Conservation (phyloP, 1,140 invertebrate genomes). For the Choristoneura fumiferana region DNA sequence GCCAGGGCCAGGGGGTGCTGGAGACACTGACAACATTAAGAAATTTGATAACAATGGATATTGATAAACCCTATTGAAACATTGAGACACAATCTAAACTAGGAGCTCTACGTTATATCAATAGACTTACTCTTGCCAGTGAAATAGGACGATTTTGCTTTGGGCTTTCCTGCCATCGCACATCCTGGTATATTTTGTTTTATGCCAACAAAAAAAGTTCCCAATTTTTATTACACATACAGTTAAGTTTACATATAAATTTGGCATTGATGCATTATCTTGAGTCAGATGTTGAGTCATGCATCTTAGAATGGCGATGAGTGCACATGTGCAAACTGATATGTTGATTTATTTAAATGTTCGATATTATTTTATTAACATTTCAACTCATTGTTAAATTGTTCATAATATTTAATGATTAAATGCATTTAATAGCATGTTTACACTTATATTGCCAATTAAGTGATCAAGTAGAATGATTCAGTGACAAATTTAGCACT, state of each 20-base stretch:
- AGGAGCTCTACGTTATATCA: conserved; percentile 4
- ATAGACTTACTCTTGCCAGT: conserved; percentile 7
- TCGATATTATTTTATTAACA: no score
- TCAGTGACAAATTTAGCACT: conserved; percentile 27
- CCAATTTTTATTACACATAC: conserved; percentile 5
- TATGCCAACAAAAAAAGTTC: conserved; percentile 6
- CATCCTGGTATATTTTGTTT: not conserved
- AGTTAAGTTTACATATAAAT: not conserved
- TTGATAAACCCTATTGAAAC: not conserved
- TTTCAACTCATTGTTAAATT: no score
- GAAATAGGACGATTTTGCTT: conserved; percentile 14
- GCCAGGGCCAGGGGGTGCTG: no score
- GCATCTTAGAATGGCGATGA: not conserved
- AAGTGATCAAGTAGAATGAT: conserved; percentile 7
- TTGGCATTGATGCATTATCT: not conserved
- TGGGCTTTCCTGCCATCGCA: conserved; percentile 16
- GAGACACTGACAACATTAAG: not conserved
- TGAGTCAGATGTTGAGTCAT: conserved; percentile 6
- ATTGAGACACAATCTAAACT: conserved; percentile 13
- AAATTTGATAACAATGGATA: conserved; percentile 12
- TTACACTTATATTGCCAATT: not conserved
- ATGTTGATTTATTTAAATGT: not conserved
- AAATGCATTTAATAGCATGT: no score
- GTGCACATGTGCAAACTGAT: conserved; percentile 14
- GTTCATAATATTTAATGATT: no score